Conservation (phyloP, 2,113 vertebrate genomes). For the Tautogolabrus adspersus region DNA sequence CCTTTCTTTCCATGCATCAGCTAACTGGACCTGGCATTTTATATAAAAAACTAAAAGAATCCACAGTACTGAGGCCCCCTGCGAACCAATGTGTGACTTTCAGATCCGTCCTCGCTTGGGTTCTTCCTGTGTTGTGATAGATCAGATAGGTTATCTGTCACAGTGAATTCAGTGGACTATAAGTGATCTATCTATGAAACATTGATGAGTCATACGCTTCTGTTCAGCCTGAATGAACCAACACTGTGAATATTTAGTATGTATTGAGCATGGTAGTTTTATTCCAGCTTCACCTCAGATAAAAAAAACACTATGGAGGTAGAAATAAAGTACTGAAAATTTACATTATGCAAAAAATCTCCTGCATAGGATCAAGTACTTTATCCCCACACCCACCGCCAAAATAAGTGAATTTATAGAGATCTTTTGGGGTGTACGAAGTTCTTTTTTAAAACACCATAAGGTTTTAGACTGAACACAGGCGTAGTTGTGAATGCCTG, state of each 20-base stretch:
- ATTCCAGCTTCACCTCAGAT: neutral
- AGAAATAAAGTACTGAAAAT: too few species aligned
- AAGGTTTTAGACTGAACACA: too few species aligned
- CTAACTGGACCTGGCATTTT: slow-evolving; percentile 74
- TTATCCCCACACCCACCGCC: too few species aligned
- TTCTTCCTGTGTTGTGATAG: slow-evolving; percentile 5
- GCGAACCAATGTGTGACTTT: slow-evolving; percentile 46
- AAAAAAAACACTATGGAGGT: too few species aligned
- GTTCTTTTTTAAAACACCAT: too few species aligned
- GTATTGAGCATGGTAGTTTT: neutral
- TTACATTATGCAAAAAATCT: too few species aligned
- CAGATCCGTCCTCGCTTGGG: neutral
- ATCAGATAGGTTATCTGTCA: neutral
- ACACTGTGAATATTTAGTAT: neutral
- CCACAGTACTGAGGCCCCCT: slow-evolving; percentile 4
- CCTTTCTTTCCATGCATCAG: slow-evolving; percentile 49
- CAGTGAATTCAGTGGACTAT: neutral
- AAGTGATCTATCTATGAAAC: neutral
- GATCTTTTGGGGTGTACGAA: too few species aligned
- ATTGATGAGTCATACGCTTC: neutral
- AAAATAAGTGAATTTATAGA: too few species aligned
- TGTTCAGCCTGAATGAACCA: neutral
- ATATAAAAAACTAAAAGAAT: neutral
- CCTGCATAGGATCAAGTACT: too few species aligned
- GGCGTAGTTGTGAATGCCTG: too few species aligned